These are phyloP conservation scores for Cervus canadensis DNA, from an alignment of 2,113 vertebrate species.

Conservation along the genomic window DNA sequence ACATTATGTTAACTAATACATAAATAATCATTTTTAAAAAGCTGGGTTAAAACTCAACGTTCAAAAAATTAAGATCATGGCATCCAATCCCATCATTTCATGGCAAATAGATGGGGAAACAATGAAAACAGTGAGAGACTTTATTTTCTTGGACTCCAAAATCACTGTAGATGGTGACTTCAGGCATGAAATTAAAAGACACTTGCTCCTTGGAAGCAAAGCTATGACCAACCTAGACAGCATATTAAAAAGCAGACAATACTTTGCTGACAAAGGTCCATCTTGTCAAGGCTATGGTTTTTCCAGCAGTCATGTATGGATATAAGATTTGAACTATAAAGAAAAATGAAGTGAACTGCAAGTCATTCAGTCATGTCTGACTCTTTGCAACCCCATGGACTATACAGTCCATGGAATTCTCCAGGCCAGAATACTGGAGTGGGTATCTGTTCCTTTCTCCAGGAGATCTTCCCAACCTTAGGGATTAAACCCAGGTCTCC, in stretches of 20 bases:
- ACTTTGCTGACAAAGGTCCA: background rate
- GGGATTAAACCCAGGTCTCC: background rate
- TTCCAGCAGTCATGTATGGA: background rate
- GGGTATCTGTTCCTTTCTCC: background rate
- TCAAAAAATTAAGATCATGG: background rate
- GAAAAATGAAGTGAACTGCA: background rate
- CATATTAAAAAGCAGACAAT: background rate
- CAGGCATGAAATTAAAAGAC: background rate
- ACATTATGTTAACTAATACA: background rate
- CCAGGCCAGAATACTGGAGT: background rate
- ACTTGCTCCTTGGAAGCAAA: background rate
- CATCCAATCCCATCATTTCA: background rate
- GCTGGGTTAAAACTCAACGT: background rate
- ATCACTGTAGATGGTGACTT: background rate
- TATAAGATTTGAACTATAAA: background rate
- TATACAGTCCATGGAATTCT: too few relatives aligned
- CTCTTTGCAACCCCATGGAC: background rate
- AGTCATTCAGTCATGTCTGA: background rate
- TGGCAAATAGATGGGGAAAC: background rate
- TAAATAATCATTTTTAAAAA: background rate
- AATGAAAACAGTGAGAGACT: background rate
- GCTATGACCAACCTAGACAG: background rate
- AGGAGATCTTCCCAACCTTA: background rate
- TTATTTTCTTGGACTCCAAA: background rate
- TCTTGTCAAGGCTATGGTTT: background rate